These are phyloP conservation scores for Microctonus brassicae DNA, from an alignment of 2,888 invertebrate genomes.

Conservation along the genomic window DNA sequence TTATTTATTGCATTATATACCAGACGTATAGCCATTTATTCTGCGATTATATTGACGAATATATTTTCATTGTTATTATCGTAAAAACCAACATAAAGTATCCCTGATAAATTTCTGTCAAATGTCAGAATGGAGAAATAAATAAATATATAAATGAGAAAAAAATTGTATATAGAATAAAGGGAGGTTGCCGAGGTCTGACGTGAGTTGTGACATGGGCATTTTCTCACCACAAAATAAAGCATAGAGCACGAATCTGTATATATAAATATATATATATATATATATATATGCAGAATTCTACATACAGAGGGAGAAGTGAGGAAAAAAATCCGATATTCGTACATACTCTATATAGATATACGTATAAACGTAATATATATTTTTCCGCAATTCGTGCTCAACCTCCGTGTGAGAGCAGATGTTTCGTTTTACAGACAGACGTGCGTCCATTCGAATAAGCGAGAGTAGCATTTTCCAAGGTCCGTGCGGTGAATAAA, in stretches of 20 bases:
- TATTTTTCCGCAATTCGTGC: slow-evolving; percentile 21
- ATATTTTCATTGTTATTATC: too few relatives aligned
- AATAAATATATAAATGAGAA: not conserved
- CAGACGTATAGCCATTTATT: too few relatives aligned
- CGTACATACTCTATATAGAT: slow-evolving; percentile 9
- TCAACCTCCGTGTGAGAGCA: slow-evolving; percentile 35
- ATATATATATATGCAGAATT: not conserved
- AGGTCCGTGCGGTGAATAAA: slow-evolving; percentile 27
- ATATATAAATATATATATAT: slow-evolving; percentile 4
- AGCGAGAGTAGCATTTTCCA: slow-evolving; percentile 28
- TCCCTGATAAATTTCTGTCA: not conserved
- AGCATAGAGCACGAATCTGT: slow-evolving; percentile 3
- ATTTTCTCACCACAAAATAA: slow-evolving; percentile 35
- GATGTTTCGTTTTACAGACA: slow-evolving; percentile 45
- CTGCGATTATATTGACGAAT: too few relatives aligned
- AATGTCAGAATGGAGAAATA: not conserved
- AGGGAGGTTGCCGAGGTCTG: not conserved
- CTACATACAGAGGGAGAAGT: slow-evolving; percentile 2
- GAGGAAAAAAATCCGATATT: slow-evolving; percentile 13
- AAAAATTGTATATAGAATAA: slow-evolving; percentile 1
- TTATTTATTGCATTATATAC: too few relatives aligned
- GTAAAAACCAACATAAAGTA: too few relatives aligned
- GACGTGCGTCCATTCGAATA: slow-evolving; percentile 31
- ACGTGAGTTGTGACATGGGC: slow-evolving; percentile 37
- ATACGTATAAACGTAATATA: not conserved